Conservation (phyloP, 2,888 invertebrate genomes). For the Choreutis nemorana region DNA sequence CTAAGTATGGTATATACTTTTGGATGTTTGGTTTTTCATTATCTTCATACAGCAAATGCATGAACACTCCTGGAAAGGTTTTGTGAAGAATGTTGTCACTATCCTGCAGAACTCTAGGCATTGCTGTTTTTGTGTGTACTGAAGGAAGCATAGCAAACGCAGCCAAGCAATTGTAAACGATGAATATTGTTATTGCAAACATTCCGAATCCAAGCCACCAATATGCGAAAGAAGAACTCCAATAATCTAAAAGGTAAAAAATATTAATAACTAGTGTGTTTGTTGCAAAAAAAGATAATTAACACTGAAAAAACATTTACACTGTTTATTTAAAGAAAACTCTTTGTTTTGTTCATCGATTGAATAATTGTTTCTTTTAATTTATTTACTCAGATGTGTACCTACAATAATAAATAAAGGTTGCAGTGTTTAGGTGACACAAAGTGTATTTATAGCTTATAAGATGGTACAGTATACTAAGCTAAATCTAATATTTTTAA, state of each 20-base stretch:
- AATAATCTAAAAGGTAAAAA: constrained; percentile 36
- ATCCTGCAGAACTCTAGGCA: constrained; percentile 9
- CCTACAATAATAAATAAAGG: no score
- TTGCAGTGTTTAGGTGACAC: no score
- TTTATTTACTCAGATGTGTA: no score
- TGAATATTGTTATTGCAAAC: constrained; percentile 35
- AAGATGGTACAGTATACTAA: no score
- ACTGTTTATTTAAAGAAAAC: no score
- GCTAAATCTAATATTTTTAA: no score
- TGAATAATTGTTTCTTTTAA: no score
- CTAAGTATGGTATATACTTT: constrained; percentile 33
- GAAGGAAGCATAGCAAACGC: constrained; percentile 29
- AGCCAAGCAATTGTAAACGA: constrained; percentile 40
- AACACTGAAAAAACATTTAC: neutral
- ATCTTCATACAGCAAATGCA: constrained; percentile 35
- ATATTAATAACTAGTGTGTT: neutral
- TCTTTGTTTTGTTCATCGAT: no score
- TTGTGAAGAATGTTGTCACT: constrained; percentile 9
- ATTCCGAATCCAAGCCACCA: constrained; percentile 50
- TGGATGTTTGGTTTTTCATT: constrained; percentile 25
- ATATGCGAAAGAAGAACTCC: constrained; percentile 36
- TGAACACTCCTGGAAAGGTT: constrained; percentile 23
- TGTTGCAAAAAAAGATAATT: neutral
- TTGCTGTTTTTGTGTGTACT: constrained; percentile 15
- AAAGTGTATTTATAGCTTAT: no score